Conservation (phyloP, 2,113 vertebrate genomes). For the Muntiacus muntjak region DNA sequence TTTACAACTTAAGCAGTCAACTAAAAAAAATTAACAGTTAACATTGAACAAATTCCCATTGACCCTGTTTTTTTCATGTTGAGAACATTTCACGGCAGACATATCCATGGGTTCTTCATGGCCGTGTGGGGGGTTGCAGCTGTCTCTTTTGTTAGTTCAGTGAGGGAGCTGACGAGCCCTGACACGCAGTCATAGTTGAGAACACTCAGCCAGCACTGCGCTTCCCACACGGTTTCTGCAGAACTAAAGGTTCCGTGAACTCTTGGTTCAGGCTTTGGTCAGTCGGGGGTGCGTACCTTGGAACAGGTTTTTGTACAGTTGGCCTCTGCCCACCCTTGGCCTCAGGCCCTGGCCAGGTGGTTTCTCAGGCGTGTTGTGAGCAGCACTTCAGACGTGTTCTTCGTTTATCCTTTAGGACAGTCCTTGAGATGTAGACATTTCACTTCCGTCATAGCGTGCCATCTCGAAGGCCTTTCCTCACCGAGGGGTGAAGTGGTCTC, state of each 20-base stretch:
- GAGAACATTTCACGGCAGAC: background rate
- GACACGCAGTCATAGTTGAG: rapidly evolving
- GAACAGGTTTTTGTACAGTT: background rate
- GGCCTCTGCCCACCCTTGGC: too few relatives aligned
- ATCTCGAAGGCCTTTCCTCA: background rate
- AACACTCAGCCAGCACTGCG: rapidly evolving
- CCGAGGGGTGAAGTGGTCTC: rapidly evolving
- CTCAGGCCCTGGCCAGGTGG: background rate
- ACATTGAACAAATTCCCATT: background rate
- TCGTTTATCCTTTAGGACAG: background rate
- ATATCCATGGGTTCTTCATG: rapidly evolving
- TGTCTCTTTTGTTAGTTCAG: rapidly evolving
- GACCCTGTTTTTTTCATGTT: background rate
- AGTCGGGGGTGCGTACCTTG: rapidly evolving
- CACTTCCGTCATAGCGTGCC: rapidly evolving
- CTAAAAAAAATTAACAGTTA: constrained; percentile 19
- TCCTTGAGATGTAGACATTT: background rate
- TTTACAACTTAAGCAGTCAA: constrained; percentile 1
- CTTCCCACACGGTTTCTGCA: rapidly evolving
- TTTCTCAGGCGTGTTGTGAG: background rate
- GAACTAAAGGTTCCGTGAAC: background rate
- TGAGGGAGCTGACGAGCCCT: too few relatives aligned
- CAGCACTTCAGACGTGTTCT: background rate
- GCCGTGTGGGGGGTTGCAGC: background rate
- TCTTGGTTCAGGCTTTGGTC: background rate